Evolutionary conservation across 2,797 vertebrate species (phyloP).

Genomic region (Danio albolineatus): DNA sequence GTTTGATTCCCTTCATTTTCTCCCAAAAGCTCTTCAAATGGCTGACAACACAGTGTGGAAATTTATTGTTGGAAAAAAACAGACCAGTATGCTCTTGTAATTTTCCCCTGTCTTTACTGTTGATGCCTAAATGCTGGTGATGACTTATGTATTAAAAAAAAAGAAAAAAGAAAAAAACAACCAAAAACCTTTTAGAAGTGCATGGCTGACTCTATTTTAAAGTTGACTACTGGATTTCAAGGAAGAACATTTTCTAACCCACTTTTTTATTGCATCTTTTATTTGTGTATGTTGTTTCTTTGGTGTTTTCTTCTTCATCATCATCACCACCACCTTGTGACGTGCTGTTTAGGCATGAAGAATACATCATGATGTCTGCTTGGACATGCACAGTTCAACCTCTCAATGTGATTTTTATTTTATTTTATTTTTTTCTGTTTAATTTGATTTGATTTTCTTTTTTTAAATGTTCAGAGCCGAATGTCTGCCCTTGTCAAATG

Average conservation of each 20-base stretch:
- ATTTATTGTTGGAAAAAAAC: constrained; percentile 78
- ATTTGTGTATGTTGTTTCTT: constrained; percentile 77
- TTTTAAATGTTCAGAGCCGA: constrained; percentile 75
- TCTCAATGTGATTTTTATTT: constrained; percentile 71
- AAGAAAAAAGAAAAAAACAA: constrained; percentile 66
- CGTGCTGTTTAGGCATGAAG: constrained; percentile 80
- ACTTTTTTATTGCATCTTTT: constrained; percentile 63
- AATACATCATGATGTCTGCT: constrained; percentile 65
- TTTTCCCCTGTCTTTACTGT: constrained; percentile 71
- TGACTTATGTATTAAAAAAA: constrained; percentile 77
- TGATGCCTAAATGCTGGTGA: constrained; percentile 72
- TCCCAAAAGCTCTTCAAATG: constrained; percentile 76
- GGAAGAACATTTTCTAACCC: constrained; percentile 73
- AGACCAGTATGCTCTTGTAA: constrained; percentile 74
- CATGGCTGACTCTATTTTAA: constrained; percentile 84
- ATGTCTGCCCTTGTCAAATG: constrained; percentile 87
- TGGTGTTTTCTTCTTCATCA: constrained; percentile 77
- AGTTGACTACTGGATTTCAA: constrained; percentile 84
- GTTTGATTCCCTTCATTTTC: constrained; percentile 71
- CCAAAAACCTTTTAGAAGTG: constrained; percentile 76
- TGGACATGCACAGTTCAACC: constrained; percentile 79
- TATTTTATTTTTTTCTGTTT: constrained; percentile 64
- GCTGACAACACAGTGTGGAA: constrained; percentile 72
- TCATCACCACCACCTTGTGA: constrained; percentile 70
- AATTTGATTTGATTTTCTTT: constrained; percentile 55